Conservation (phyloP, 2,797 vertebrate genomes). For the Pantherophis alleghaniensis region DNA sequence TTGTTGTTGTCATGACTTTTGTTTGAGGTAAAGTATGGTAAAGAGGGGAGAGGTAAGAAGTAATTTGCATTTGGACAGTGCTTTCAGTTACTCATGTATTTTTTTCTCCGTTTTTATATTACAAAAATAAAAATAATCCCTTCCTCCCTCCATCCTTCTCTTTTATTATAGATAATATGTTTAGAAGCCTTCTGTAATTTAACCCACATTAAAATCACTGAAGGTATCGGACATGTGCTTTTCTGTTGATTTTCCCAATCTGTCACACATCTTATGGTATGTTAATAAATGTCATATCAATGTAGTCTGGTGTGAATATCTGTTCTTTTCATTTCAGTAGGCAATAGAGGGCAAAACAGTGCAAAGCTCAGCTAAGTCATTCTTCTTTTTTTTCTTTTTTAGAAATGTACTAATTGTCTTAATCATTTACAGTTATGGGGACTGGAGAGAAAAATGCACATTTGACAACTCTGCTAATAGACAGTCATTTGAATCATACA, state of each 20-base stretch:
- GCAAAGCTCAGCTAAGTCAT: conserved; percentile 25
- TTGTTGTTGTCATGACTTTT: conserved; percentile 4
- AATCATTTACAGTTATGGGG: not conserved
- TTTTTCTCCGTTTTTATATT: conserved; percentile 28
- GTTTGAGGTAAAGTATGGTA: not conserved
- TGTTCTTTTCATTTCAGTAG: conserved; percentile 2
- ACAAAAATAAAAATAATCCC: conserved; percentile 26
- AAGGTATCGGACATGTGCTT: not conserved
- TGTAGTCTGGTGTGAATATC: not conserved
- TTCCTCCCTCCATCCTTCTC: accelerated
- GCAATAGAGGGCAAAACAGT: conserved; percentile 6
- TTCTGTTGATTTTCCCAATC: conserved; percentile 24
- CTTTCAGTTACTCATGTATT: conserved; percentile 36
- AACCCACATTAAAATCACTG: conserved; percentile 6
- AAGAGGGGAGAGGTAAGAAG: not conserved
- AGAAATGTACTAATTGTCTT: not conserved
- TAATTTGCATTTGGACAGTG: conserved; percentile 28
- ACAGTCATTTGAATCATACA: not conserved
- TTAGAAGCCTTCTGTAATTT: conserved; percentile 16
- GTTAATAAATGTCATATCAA: conserved; percentile 31
- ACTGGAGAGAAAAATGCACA: not conserved
- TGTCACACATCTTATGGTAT: not conserved
- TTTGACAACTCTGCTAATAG: not conserved
- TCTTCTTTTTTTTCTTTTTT: not conserved
- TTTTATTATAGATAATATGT: not conserved